Percentiles rank a stretch among this genome's conserved stretches.
These are phyloP conservation scores for Tetramorium bicarinatum DNA, from an alignment of 2,888 invertebrate species.

Conservation along the genomic window DNA sequence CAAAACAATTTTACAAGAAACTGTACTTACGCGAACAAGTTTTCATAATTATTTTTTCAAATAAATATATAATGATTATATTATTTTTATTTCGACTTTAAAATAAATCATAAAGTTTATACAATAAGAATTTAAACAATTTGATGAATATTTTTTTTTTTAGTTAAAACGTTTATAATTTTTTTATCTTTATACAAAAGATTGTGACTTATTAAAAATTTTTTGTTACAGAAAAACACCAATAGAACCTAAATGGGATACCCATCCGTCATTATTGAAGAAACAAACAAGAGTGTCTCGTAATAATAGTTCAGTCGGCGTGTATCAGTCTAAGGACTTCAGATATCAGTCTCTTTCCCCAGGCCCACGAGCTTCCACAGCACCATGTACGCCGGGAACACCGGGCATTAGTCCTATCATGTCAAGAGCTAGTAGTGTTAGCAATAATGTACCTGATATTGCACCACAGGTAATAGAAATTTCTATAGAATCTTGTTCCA, in stretches of 20 bases:
- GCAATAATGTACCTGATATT: conserved; percentile 82
- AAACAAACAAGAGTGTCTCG: conserved; percentile 82
- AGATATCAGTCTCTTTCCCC: conserved; percentile 82
- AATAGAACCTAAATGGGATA: conserved; percentile 84
- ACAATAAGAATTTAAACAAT: background rate
- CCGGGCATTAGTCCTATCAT: conserved; percentile 84
- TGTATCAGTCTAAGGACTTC: conserved; percentile 83
- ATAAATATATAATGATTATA: background rate
- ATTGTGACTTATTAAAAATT: background rate
- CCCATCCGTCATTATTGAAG: conserved; percentile 82
- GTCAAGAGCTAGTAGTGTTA: conserved; percentile 83
- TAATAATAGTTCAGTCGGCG: conserved; percentile 84
- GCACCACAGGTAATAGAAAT: conserved; percentile 75
- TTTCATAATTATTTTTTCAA: background rate
- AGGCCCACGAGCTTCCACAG: conserved; percentile 82
- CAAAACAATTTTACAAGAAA: background rate
- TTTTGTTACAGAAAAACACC: conserved; percentile 79
- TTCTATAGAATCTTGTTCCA: background rate
- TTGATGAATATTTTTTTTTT: background rate
- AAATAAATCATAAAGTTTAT: background rate
- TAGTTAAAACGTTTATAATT: background rate
- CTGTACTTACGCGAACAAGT: background rate
- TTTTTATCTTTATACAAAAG: background rate
- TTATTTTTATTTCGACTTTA: conserved; percentile 19
- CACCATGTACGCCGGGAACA: conserved; percentile 84